Conservation (phyloP, 1,140 invertebrate species). For the Arion vulgaris region DNA sequence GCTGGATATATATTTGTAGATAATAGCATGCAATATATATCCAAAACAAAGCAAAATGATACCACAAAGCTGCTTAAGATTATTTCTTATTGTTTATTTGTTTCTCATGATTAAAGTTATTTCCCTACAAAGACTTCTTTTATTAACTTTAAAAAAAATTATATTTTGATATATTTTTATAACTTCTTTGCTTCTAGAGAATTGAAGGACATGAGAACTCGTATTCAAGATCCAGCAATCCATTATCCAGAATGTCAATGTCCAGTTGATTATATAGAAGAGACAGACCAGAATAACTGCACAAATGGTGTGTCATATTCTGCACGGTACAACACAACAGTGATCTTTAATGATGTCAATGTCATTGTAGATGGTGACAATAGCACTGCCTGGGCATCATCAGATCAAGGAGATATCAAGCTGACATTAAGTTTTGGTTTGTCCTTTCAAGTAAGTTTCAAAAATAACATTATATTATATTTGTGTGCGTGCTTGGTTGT, state of each 20-base stretch:
- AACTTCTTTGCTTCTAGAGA: conserved; percentile 1
- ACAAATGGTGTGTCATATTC: not conserved
- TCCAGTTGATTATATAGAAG: not conserved
- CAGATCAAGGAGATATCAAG: not conserved
- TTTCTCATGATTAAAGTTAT: no score
- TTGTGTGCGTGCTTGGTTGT: not conserved
- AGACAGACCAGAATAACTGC: not conserved
- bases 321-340: not conserved
- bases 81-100: no score
- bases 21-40: no score
- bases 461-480: not conserved
- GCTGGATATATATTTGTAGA: no score
- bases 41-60: no score
- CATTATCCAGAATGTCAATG: not conserved
- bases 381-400: conserved; percentile 17
- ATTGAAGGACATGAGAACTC: not conserved
- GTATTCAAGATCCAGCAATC: not conserved
- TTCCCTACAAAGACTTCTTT: no score
- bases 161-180: no score
- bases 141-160: no score
- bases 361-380: not conserved
- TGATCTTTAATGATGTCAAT: not conserved
- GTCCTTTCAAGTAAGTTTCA: conserved; percentile 6
- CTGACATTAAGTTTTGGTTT: not conserved
- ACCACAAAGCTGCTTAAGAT: no score